Percentiles rank a stretch among this genome's conserved stretches.
Evolutionary conservation across 2,888 invertebrate genomes (phyloP).

Genomic region (Nasonia oneida): DNA sequence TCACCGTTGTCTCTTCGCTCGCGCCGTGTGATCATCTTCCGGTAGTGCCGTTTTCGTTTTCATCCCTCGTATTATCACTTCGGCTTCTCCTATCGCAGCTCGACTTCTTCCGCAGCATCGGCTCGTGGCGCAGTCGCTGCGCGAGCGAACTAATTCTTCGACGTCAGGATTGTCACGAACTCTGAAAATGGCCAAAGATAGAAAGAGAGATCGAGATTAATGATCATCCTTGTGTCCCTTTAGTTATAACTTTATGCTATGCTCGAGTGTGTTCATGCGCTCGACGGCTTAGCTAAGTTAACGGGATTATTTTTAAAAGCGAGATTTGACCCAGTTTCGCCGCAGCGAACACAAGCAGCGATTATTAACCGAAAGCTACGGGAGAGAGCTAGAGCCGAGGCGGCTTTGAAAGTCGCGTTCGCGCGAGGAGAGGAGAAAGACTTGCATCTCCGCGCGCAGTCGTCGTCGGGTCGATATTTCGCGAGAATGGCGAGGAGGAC

Average conservation of each 20-base stretch:
- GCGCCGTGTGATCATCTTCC: background rate
- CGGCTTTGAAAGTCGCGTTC: background rate
- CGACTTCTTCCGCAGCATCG: background rate
- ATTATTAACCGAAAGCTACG: constrained; percentile 46
- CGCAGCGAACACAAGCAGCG: background rate
- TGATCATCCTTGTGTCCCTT: constrained; percentile 2
- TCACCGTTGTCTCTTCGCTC: constrained; percentile 59
- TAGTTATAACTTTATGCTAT: no score
- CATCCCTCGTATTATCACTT: background rate
- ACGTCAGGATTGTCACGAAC: constrained; percentile 91
- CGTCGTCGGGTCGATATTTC: background rate
- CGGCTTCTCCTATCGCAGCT: background rate
- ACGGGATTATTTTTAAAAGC: constrained; percentile 49
- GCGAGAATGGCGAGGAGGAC: background rate
- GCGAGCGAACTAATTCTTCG: constrained; percentile 86
- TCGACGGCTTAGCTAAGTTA: background rate
- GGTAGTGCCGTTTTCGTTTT: constrained; percentile 34
- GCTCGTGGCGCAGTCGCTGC: background rate
- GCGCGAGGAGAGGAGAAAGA: background rate
- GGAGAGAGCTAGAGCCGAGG: background rate
- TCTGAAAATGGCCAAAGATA: constrained; percentile 81
- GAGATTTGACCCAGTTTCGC: constrained; percentile 44
- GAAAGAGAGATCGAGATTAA: constrained; percentile 45
- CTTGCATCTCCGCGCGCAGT: background rate
- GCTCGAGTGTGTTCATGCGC: background rate